A percentile compares a stretch with the other conserved stretches of the same genome.
These are phyloP conservation scores for Toxotes chatareus DNA, from an alignment of 2,113 vertebrate species.

Conservation along the genomic window DNA sequence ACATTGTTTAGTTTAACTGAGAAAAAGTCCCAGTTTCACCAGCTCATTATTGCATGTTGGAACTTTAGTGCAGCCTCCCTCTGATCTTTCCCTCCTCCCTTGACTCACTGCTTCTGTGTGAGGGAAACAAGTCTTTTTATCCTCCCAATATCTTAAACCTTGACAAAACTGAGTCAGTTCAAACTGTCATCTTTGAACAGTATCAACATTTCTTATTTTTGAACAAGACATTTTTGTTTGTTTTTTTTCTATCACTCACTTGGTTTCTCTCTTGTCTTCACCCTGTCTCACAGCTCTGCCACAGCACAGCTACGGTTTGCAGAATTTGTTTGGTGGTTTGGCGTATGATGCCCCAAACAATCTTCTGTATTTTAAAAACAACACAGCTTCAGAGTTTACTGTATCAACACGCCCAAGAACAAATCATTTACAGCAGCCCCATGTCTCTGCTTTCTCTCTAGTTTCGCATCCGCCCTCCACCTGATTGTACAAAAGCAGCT, in stretches of 20 bases:
- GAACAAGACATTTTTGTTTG: not conserved
- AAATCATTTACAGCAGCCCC: conserved; percentile 8
- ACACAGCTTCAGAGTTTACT: conserved; percentile 19
- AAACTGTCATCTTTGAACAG: conserved; percentile 28
- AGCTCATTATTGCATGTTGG: conserved; percentile 22
- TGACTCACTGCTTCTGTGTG: not conserved
- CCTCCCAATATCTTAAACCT: conserved; percentile 18
- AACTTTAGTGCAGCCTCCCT: conserved; percentile 11
- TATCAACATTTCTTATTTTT: conserved; percentile 36
- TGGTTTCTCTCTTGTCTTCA: conserved; percentile 21
- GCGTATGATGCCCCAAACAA: conserved; percentile 23
- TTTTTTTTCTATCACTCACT: conserved; percentile 15
- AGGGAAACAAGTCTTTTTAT: conserved; percentile 21
- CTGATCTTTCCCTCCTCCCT: conserved; percentile 2
- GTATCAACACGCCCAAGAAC: conserved; percentile 22
- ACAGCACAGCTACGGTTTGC: conserved; percentile 7
- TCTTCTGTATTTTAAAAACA: conserved; percentile 27
- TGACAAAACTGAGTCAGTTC: conserved; percentile 29
- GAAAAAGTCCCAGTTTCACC: conserved; percentile 4
- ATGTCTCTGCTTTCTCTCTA: conserved; percentile 3
- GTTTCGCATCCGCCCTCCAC: not conserved
- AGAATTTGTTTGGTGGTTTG: conserved; percentile 11
- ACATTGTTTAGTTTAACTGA: conserved; percentile 5
- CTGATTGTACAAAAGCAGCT: conserved; percentile 5
- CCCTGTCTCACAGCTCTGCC: conserved; percentile 12